A percentile compares a stretch with the other conserved stretches of the same genome.
Evolutionary conservation across 2,113 vertebrate species (phyloP).

Genomic region (Hylia prasina): DNA sequence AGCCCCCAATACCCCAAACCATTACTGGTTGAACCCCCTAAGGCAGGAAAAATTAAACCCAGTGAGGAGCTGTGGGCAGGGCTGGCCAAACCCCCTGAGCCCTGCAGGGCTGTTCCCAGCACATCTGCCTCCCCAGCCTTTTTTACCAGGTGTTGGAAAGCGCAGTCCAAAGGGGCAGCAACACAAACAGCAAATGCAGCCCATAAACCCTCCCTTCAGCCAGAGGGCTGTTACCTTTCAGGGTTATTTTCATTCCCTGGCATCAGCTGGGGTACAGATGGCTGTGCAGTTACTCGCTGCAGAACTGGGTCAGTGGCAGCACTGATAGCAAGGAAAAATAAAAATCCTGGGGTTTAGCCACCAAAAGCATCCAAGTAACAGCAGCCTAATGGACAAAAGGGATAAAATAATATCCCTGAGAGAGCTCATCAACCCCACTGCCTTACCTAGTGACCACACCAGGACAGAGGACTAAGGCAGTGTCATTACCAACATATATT

Average conservation of each 20-base stretch:
- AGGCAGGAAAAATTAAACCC: not conserved
- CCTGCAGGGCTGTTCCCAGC: accelerated
- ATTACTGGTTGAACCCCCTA: accelerated
- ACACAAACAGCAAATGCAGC: not conserved
- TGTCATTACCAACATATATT: not conserved
- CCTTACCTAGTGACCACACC: not conserved
- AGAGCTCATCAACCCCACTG: not conserved
- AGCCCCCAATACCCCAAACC: not conserved
- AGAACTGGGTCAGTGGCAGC: not conserved
- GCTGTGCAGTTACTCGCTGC: not conserved
- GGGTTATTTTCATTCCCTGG: not conserved
- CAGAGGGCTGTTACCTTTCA: not conserved
- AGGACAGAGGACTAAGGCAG: not conserved
- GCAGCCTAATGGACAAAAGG: not conserved
- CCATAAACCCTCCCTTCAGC: not conserved
- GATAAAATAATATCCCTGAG: not conserved
- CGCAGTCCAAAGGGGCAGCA: not conserved
- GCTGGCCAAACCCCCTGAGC: not conserved
- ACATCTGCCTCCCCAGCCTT: not conserved
- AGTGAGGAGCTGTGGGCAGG: not conserved
- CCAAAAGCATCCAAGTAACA: not conserved
- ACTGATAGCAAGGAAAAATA: not conserved
- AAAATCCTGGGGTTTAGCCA: not conserved
- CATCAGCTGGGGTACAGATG: conserved; percentile 12
- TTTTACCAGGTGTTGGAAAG: not conserved